Percentiles rank a stretch among this genome's conserved stretches.
Conservation (phyloP, 2,888 invertebrate species). For the Tetragnatha montana region DNA sequence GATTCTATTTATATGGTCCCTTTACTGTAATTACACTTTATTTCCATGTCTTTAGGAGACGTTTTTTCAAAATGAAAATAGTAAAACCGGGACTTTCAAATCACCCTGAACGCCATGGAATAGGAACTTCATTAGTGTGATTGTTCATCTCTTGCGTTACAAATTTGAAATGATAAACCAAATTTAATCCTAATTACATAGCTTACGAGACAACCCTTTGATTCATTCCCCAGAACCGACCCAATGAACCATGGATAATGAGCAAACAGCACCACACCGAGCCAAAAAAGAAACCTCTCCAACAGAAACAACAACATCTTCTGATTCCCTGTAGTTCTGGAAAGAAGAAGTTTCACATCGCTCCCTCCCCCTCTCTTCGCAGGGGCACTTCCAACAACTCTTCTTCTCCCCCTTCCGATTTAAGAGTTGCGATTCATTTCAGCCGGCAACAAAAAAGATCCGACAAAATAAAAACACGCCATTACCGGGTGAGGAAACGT, state of each 20-base stretch:
- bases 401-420: neutral
- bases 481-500: slow-evolving; percentile 63
- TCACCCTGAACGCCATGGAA: no score
- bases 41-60: no score
- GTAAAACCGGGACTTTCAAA: no score
- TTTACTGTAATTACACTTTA: no score
- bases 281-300: neutral
- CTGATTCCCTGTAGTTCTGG: neutral
- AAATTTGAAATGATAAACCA: no score
- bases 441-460: slow-evolving; percentile 10
- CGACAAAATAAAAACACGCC: slow-evolving; percentile 54
- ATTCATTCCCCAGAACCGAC: neutral
- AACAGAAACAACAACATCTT: neutral
- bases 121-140: no score
- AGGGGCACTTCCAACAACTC: neutral
- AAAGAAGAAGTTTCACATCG: neutral
- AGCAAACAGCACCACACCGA: neutral
- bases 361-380: neutral
- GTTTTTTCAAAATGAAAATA: no score
- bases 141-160: no score
- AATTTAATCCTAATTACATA: no score
- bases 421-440: slow-evolving; percentile 41
- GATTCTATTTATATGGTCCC: no score
- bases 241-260: neutral
- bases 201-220: no score